Evolutionary conservation across 1,140 invertebrate genomes (phyloP), one percentile per base, ranked within the genome.

Genomic region (Caenorhabditis briggsae): DNA sequence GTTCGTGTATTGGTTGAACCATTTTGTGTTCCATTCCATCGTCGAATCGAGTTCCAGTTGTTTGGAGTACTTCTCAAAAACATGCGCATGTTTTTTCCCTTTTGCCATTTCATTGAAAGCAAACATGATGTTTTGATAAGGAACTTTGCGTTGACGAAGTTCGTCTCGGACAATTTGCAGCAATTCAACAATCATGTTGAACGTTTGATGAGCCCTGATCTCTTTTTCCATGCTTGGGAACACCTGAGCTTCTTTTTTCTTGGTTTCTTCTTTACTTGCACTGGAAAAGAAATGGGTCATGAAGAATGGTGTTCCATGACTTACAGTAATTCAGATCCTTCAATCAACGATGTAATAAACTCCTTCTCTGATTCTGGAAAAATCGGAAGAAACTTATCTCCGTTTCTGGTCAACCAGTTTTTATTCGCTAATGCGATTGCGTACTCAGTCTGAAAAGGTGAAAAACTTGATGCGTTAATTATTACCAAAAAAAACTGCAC

Each of bases 131-230:
- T 11, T 20, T 6, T 43, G n/a, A 50, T 78, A 78, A 12, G 11
- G 16, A 16, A 78, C 11, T 50, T 12, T 1, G 5, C 7, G 16
- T 2, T 11, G 6, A 0, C 20, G n/a, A 23, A 50, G 14, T 14
- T 78, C 70, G 23, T 78, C 18, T 11, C 70, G 16, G 11, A 78
- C 70, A n/a, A n/a, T n/a, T 9, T 50, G 6, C n/a, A 78, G 5
- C 7, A 78, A 8, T 23, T 78, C 70, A 5, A 33, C 70, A 25
- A 78, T 78, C 70, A 78, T 50, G n/a, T 78, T 78, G 46, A 78
- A 78, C 7, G 70, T 23, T 9, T 5, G n/a, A 2, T 53, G 70
- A 50, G 33, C 46, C 3, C 20, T 33, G 0, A 78, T 14, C 23
- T 78, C 70, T 12, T 50, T 11, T 11, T 78, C 70, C 16, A 23